Evolutionary conservation across 2,797 vertebrate species (phyloP).

Genomic region (Gouania willdenowi): DNA sequence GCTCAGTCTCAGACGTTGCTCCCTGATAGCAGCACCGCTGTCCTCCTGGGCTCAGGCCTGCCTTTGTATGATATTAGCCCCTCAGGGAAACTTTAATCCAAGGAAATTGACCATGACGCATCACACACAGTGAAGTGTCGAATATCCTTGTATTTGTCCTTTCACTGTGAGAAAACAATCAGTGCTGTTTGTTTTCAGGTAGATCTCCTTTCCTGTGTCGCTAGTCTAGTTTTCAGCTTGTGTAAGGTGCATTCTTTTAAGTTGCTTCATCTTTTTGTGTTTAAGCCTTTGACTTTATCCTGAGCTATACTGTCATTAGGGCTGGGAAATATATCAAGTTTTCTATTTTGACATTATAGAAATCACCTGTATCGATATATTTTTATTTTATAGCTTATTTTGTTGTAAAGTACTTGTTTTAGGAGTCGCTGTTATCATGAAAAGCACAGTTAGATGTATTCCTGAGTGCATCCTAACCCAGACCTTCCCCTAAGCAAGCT

Average conservation of each 20-base stretch:
- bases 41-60: slow-evolving; percentile 14
- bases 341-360: no score
- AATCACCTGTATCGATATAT: not conserved
- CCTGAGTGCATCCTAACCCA: no score
- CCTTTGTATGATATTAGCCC: slow-evolving; percentile 9
- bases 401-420: no score
- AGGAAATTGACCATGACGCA: slow-evolving; percentile 12
- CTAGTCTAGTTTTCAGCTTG: slow-evolving; percentile 6
- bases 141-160: slow-evolving; percentile 35
- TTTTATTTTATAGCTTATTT: not conserved
- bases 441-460: no score
- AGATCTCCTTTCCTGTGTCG: slow-evolving; percentile 4
- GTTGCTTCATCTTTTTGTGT: not conserved
- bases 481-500: no score
- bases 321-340: no score
- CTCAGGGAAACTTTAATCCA: slow-evolving; percentile 3
- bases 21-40: slow-evolving; percentile 3
- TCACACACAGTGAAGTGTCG: slow-evolving; percentile 6
- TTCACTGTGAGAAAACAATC: slow-evolving; percentile 5
- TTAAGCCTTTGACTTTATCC: slow-evolving; percentile 3
- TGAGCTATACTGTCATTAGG: not conserved
- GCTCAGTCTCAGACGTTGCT: slow-evolving; percentile 14
- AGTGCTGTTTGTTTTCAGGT: slow-evolving; percentile 9
- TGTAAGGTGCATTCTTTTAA: no score
- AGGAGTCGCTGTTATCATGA: no score